Base-by-base conservation (phyloP, 1,140 invertebrate species). In the Lethocerus indicus region DNA sequence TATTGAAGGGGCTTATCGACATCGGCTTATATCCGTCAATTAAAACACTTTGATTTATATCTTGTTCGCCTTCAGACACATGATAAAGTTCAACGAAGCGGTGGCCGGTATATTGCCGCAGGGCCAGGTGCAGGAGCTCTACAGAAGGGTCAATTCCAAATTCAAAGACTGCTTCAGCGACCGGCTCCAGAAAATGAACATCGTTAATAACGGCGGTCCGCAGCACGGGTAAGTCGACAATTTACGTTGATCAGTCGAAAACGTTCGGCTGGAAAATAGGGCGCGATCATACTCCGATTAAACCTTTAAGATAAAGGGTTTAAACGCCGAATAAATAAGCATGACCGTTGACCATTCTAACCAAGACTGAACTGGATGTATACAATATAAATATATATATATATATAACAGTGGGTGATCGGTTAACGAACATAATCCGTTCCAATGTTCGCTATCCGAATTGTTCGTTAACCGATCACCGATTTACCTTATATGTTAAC, bases 151-250 rank as follows among this genome's bases (percentile, higher is more conserved):
- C 20, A 86, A 95, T 67, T 73, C 74, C 55, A 81, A 80, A 49
- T 92, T 97, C 57, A 93, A 93, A 67, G 78, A 79, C 53, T 79
- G 85, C 58, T 67, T 96, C 52, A 70, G 81, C 62, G 77, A 90
- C 57, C 87, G 92, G 59, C 64, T 97, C 49, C 58, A 75, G 0
- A 82, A 80, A 63, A 79, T 93, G 67, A 88, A 89, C 62, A 87
- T 97, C 53, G 78, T 81, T 21, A 93, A 91, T 58, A 89, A 97
- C 68, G 92, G 91, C 36, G 90, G 91, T 27, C 91, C 93, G 1
- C 87, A 94, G 61, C 91, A 97, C 64, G 92, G 91, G 76, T 79
- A 64, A 67, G 64, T 53, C 21, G 25, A 12, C 20, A 7, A 35
- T 12, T 43, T 26, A 32, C 41, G n/a, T 24, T 42, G 3, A 16